Base-by-base conservation (phyloP, 2,113 vertebrate genomes). In the Nesogale talazaci region DNA sequence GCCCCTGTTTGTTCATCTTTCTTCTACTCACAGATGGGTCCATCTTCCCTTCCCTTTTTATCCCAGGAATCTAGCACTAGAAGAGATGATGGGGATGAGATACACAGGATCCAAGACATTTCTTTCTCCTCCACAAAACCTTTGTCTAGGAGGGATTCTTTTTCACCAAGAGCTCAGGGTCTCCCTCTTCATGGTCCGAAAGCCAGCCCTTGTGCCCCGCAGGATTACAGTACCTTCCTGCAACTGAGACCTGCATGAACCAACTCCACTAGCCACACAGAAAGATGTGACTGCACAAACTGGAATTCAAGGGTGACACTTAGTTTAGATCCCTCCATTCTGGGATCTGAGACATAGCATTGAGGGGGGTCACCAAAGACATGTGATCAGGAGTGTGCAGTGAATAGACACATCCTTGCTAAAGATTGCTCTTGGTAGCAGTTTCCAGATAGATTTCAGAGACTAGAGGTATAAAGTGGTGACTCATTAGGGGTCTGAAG, bases 301-400 rank as follows among this genome's bases (percentile, higher is more conserved):
- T 90, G 42, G 56, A 94, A 90, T 17, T 88, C 67, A 40, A n/a
- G 8, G 20, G 40, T 85, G 29, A 46, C 78, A 36, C n/a, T 91
- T 91, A 25, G 76, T 42, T 34, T 87, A 34, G 14, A 74, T 34
- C 34, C 20, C 15, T n/a, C 15, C 31, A 42, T 11, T 61, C 36
- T 38, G 27, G 22, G 38, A 80, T 82, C 63, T 27, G 65, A 72
- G 57, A 70, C 14, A 52, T 14, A 88, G 63, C n/a, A 10, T 36
- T 83, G 36, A 36, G 46, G 38, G 25, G 74, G 12, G 14, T n/a
- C 86, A 36, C 0, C 10, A 46, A 88, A 83, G 11, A 23, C 38
- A 17, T 59, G 42, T 65, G 83, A 95, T 31, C 38, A 76, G 56
- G 22, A 25, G 19, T 17, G 29, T 6, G 22, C 16, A 23, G 31